Conservation (phyloP, 2,888 invertebrate genomes). For the Acrobasis suavella region DNA sequence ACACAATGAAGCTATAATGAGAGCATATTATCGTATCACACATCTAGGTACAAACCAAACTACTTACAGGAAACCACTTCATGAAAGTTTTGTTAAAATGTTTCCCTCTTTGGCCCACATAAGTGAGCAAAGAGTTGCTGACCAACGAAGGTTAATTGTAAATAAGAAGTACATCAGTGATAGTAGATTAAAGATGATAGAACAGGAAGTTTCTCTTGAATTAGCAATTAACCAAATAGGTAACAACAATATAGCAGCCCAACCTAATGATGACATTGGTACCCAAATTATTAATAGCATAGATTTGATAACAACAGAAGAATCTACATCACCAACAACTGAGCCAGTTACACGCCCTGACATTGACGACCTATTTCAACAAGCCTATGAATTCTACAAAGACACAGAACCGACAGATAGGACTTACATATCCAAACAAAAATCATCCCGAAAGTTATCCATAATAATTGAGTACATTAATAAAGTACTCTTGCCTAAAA, state of each 20-base stretch:
- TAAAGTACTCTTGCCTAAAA: background rate
- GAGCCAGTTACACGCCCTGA: background rate
- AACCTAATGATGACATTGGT: background rate
- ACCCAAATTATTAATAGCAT: too few relatives aligned
- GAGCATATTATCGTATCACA: too few relatives aligned
- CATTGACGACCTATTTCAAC: background rate
- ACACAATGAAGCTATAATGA: too few relatives aligned
- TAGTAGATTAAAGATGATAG: background rate
- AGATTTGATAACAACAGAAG: too few relatives aligned
- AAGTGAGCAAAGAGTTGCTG: background rate
- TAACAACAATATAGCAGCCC: background rate
- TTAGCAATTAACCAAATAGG: background rate
- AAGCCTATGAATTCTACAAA: background rate
- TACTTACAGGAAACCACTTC: background rate
- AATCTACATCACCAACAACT: too few relatives aligned
- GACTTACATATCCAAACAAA: conserved; percentile 6
- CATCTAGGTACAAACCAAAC: background rate
- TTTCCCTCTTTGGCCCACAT: background rate
- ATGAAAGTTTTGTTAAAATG: conserved; percentile 1
- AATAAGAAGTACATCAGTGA: conserved; percentile 13
- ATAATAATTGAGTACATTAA: conserved; percentile 4
- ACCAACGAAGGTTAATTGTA: conserved; percentile 16
- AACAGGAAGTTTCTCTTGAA: background rate
- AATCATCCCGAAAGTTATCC: background rate
- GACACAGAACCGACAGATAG: background rate